A percentile compares a stretch with the other conserved stretches of the same genome.
These are phyloP conservation scores for Sarcophilus harrisii DNA, from an alignment of 2,797 vertebrate genomes.

Conservation along the genomic window DNA sequence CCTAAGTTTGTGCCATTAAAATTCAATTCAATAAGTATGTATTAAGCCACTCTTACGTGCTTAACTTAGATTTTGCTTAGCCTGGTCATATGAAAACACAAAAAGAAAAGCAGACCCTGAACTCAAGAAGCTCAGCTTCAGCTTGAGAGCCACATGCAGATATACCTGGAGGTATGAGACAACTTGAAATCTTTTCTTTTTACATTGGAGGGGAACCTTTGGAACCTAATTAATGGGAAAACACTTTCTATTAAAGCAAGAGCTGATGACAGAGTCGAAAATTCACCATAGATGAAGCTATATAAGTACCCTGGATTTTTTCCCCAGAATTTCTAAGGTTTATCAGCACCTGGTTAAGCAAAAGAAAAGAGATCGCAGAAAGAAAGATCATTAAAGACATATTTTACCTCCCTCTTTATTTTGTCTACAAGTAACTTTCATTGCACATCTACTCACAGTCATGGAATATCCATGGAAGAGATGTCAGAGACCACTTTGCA, in stretches of 20 bases:
- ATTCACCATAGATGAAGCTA: not conserved
- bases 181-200: not conserved
- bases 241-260: not conserved
- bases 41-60: not conserved
- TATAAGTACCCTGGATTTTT: not conserved
- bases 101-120: not conserved
- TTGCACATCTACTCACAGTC: not conserved
- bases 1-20: not conserved
- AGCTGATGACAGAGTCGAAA: not conserved
- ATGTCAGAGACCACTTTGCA: not conserved
- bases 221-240: not conserved
- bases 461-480: not conserved
- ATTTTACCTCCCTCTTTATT: not conserved
- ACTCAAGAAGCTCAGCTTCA: not conserved
- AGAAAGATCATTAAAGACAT: not conserved
- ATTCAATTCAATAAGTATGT: not conserved
- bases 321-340: not conserved
- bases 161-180: not conserved
- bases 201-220: not conserved
- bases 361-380: not conserved
- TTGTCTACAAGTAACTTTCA: not conserved
- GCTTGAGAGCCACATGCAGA: not conserved
- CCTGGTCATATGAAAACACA: not conserved
- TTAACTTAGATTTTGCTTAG: not conserved
- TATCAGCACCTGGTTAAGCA: not conserved